Evolutionary conservation across 2,113 vertebrate species (phyloP), one percentile per base, ranked within the genome.

Genomic region (Hepsetus odoe): DNA sequence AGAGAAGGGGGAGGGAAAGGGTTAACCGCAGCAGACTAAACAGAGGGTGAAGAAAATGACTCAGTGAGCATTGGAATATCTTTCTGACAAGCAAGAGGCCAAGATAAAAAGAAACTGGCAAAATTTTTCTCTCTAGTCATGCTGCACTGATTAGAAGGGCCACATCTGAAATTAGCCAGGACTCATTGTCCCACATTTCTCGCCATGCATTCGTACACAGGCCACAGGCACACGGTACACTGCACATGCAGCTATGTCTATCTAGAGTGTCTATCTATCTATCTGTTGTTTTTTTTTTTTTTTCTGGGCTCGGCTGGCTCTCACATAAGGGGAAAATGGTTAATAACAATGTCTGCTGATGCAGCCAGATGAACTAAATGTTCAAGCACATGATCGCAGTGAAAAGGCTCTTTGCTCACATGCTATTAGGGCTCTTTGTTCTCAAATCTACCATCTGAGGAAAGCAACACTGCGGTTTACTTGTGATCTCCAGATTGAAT

Each of bases 41-140:
- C 74, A 74, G 84, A 84, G 67, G 83, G 79, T 78, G 68, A 85
- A 80, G 53, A 53, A 67, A 83, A 81, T 83, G 77, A 77, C 32
- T 87, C 82, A 87, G 81, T 76, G 70, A 84, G 82, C 87, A 74
- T 76, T 81, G 66, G 74, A 80, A 86, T 72, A 84, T 83, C 64
- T 61, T 24, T 85, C 68, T 77, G 80, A 87, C 77, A 84, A 51
- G 84, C 80, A 67, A 76, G 74, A 79, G 61, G 44, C 58, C 42
- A 20, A 70, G 79, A 88, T 83, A 81, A 84, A 83, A 85, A 79
- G 70, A 18, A 70, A 82, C 55, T 72, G 24, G 44, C 65, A 61
- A 33, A 55, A 67, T 35, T 49, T 44, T 62, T 69, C 55, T 67
- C 32, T 5, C 62, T 44, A 74, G 76, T 79, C 76, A 83, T 70